Evolutionary conservation across 1,140 invertebrate genomes (phyloP).

Genomic region (Atta colombica): DNA sequence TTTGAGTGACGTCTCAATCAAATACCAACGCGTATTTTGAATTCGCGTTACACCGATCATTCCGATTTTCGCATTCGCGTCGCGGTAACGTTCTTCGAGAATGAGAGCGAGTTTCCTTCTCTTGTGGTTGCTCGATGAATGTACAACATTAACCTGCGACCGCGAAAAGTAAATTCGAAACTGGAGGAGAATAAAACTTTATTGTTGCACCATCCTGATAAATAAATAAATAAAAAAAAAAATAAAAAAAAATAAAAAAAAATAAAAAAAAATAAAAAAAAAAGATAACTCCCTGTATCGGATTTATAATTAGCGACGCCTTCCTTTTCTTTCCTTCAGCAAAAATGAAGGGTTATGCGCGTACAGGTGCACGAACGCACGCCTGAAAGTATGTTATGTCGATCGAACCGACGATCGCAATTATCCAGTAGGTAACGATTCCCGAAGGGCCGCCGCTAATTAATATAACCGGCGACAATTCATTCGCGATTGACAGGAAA

Average conservation of each 20-base stretch:
- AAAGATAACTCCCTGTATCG: not conserved
- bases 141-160: not conserved
- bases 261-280: not conserved
- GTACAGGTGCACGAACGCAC: not conserved
- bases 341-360: not conserved
- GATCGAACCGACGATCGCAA: constrained; percentile 80
- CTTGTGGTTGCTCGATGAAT: not conserved
- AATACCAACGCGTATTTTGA: constrained; percentile 77
- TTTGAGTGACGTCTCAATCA: constrained; percentile 83
- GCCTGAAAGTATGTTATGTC: constrained; percentile 57
- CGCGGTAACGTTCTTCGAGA: constrained; percentile 27
- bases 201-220: no score
- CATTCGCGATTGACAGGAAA: constrained; percentile 84
- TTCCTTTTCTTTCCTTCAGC: not conserved
- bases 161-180: not conserved
- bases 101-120: not conserved
- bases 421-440: constrained; percentile 81
- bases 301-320: constrained; percentile 3
- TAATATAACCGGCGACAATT: constrained; percentile 83
- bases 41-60: constrained; percentile 72
- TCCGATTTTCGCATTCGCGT: constrained; percentile 67
- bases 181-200: not conserved
- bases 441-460: constrained; percentile 80
- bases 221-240: no score
- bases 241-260: no score